A percentile compares a stretch with the other conserved stretches of the same genome.
These are phyloP conservation scores for Phalacrocorax pelagicus DNA, from an alignment of 2,113 vertebrate genomes.

Conservation along the genomic window DNA sequence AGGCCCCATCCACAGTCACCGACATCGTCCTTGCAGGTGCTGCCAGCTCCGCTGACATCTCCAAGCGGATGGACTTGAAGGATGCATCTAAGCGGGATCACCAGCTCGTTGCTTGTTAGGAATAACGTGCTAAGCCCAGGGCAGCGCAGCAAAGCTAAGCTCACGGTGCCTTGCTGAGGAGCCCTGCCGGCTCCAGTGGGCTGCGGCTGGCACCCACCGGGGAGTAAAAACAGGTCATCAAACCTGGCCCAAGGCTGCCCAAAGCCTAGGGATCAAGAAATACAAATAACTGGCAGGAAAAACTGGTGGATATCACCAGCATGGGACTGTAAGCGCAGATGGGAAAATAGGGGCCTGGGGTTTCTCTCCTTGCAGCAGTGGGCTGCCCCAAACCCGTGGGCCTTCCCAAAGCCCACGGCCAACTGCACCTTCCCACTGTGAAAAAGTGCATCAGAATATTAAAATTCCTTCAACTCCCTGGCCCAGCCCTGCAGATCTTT, in stretches of 20 bases:
- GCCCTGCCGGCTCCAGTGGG: not conserved
- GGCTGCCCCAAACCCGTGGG: not conserved
- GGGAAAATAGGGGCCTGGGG: not conserved
- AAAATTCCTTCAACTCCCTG: not conserved
- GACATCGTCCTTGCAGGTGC: accelerated
- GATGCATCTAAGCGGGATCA: accelerated
- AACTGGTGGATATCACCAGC: not conserved
- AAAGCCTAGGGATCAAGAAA: not conserved
- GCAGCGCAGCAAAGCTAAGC: not conserved
- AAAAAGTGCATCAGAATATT: not conserved
- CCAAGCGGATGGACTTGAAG: accelerated
- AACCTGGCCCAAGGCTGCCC: not conserved
- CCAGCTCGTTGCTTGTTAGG: not conserved
- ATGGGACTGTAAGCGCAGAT: not conserved
- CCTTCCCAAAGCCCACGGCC: not conserved
- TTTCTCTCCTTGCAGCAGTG: not conserved
- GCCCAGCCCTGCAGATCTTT: not conserved
- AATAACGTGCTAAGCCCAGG: too few species aligned
- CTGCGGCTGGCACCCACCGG: not conserved
- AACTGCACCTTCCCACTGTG: not conserved
- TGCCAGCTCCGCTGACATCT: not conserved
- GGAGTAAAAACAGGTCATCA: not conserved
- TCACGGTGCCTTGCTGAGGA: not conserved
- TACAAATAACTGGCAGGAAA: not conserved
- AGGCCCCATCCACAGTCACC: accelerated